Evolutionary conservation across 2,888 invertebrate genomes (phyloP).

Genomic region (Volucella bombylans): DNA sequence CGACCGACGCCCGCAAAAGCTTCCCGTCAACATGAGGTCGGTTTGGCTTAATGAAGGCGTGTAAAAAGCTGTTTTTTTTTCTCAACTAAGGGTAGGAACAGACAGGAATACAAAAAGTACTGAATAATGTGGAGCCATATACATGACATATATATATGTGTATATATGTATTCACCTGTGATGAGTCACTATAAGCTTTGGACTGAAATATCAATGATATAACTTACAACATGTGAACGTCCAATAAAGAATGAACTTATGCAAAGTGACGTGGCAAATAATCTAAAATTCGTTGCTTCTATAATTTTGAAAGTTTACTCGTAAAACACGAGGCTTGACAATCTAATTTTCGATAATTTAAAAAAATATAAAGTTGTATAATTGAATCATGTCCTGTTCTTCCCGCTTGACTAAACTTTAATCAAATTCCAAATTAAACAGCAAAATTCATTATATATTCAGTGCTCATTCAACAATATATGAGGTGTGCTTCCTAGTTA

Average conservation of each 20-base stretch:
- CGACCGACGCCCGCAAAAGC: neutral
- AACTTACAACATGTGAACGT: neutral
- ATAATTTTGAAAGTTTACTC: too few relatives aligned
- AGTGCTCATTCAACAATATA: too few relatives aligned
- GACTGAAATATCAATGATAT: neutral
- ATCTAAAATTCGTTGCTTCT: too few relatives aligned
- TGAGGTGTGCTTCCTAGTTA: too few relatives aligned
- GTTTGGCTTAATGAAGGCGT: conserved; percentile 35
- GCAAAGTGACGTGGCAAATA: too few relatives aligned
- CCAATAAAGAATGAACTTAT: neutral
- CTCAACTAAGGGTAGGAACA: neutral
- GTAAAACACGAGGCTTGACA: too few relatives aligned
- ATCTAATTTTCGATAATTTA: too few relatives aligned
- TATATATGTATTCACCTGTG: neutral
- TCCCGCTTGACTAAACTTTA: too few relatives aligned
- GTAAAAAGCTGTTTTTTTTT: conserved; percentile 17
- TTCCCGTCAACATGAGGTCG: conserved; percentile 21
- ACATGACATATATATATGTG: neutral
- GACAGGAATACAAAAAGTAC: neutral
- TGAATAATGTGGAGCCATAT: neutral
- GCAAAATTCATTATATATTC: too few relatives aligned
- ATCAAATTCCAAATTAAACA: too few relatives aligned
- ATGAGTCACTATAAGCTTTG: neutral
- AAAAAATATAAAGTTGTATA: too few relatives aligned
- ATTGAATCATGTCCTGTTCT: too few relatives aligned